phyloP scores from a whole-genome alignment of 2,797 vertebrate genomes.

The Hippopotamyrus pictus region DNA sequence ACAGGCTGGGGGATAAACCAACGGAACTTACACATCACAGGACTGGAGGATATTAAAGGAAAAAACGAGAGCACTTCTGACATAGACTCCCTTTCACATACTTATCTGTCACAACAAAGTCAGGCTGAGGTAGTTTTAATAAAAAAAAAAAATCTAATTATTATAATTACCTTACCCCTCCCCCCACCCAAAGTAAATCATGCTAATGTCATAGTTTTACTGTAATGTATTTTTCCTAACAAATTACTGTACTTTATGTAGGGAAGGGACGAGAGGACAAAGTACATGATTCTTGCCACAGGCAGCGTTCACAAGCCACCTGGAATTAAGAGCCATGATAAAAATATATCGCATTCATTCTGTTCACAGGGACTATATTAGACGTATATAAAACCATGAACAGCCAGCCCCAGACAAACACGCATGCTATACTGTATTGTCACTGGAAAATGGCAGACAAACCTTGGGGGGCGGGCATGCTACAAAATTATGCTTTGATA shows the following conservation, averaged over 20 bases:
- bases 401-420: background rate
- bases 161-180: background rate
- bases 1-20: background rate
- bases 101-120: conserved; percentile 12
- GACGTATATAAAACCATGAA: conserved; percentile 7
- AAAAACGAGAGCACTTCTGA: conserved; percentile 9
- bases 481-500: conserved; percentile 24
- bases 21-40: background rate
- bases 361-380: background rate
- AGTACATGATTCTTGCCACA: background rate
- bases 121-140: conserved; percentile 47
- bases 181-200: background rate
- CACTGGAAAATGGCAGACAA: conserved; percentile 10
- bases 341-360: conserved; percentile 2
- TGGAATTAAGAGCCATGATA: background rate
- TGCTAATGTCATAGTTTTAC: background rate
- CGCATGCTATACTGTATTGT: conserved; percentile 2
- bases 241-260: background rate
- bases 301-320: background rate
- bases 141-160: conserved; percentile 24
- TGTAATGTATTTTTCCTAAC: background rate
- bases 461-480: background rate
- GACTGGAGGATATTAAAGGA: background rate
- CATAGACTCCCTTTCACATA: background rate
- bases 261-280: background rate